Percentiles rank a stretch among this genome's conserved stretches.
Conservation (phyloP, 2,888 invertebrate species). For the Andrena trimmerana region DNA sequence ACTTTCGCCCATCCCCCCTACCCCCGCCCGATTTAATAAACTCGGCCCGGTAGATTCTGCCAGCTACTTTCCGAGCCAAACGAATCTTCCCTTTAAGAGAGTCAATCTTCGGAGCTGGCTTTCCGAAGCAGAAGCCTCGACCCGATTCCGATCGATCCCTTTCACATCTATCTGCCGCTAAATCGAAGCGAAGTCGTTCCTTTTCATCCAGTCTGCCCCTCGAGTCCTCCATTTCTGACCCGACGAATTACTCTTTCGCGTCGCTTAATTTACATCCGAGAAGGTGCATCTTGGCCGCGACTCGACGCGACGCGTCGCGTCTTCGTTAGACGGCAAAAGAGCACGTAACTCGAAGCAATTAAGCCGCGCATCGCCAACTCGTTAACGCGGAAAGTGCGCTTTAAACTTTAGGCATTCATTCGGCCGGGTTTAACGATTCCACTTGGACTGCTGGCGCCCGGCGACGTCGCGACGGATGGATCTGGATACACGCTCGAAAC, state of each 20-base stretch:
- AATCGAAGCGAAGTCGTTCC: conserved; percentile 12
- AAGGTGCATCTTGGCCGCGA: conserved; percentile 63
- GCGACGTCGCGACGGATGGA: background rate
- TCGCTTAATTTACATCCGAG: conserved; percentile 77
- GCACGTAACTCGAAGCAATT: conserved; percentile 55
- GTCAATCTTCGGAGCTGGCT: conserved; percentile 42
- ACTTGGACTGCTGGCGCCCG: background rate
- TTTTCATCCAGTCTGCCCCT: conserved; percentile 28
- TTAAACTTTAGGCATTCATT: background rate
- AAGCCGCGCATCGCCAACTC: conserved; percentile 39
- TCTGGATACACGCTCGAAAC: background rate
- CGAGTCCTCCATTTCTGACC: conserved; percentile 41
- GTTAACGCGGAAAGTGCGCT: conserved; percentile 40
- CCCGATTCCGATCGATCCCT: conserved; percentile 80
- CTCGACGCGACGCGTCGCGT: conserved; percentile 35
- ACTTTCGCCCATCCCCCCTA: background rate
- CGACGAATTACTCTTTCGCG: conserved; percentile 71
- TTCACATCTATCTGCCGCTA: conserved; percentile 46
- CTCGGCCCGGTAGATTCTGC: conserved; percentile 24
- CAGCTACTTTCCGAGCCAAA: conserved; percentile 40
- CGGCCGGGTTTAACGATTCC: background rate
- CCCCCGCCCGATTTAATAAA: conserved; percentile 56
- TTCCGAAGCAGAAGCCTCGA: conserved; percentile 62
- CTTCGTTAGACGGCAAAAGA: conserved; percentile 62
- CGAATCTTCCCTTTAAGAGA: conserved; percentile 30